Percentiles rank a stretch among this genome's conserved stretches.
Evolutionary conservation across 2,797 vertebrate species (phyloP).

Genomic region (Microhierax caerulescens): DNA sequence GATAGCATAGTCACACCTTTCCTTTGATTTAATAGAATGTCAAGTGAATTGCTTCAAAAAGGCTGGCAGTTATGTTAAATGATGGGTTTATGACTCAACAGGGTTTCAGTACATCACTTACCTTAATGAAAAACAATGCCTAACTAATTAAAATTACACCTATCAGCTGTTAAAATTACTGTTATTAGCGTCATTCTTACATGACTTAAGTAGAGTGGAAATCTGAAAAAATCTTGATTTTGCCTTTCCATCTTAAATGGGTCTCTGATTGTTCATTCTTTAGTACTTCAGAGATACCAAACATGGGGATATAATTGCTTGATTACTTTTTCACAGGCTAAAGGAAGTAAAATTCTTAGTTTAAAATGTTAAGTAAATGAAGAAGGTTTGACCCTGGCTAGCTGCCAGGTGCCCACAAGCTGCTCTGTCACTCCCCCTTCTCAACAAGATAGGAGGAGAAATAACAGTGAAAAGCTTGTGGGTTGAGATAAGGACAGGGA

Average conservation of each 20-base stretch:
- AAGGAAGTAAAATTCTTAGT: background rate
- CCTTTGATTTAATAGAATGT: background rate
- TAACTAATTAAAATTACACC: conserved; percentile 19
- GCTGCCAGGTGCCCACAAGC: background rate
- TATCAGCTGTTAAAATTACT: background rate
- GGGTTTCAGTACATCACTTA: background rate
- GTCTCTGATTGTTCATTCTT: background rate
- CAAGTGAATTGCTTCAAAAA: background rate
- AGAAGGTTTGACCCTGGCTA: background rate
- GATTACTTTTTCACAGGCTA: background rate
- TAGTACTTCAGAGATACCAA: background rate
- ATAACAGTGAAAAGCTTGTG: background rate
- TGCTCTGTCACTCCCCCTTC: background rate
- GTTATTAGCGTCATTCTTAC: background rate
- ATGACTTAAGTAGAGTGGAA: background rate
- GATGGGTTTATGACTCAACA: background rate
- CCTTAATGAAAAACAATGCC: conserved; percentile 1
- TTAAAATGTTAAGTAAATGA: background rate
- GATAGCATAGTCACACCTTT: background rate
- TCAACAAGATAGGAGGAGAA: background rate
- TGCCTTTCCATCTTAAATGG: background rate
- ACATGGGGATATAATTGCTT: background rate
- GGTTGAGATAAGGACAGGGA: background rate
- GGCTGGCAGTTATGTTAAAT: background rate
- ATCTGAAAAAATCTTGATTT: background rate